phyloP scores from a whole-genome alignment of 2,888 invertebrate genomes.

The Caenorhabditis angaria region DNA sequence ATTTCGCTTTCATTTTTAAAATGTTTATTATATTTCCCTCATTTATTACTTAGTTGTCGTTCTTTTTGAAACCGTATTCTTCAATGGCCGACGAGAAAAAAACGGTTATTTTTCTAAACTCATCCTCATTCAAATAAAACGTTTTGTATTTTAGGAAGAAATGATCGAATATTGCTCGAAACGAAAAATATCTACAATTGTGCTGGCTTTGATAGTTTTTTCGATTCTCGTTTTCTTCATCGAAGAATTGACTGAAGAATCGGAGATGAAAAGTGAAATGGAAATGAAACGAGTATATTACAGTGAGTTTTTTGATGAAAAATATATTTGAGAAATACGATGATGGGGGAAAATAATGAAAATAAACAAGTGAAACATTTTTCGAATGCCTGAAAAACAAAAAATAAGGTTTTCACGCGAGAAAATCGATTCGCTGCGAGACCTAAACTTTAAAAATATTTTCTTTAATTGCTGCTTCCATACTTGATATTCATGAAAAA shows the following conservation, averaged over 20 bases:
- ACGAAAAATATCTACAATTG: conserved; percentile 46
- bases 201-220: conserved; percentile 50
- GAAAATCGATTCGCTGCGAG: too few species aligned
- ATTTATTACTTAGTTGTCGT: not conserved
- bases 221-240: conserved; percentile 53
- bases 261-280: conserved; percentile 42
- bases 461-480: too few species aligned
- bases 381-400: too few species aligned
- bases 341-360: too few species aligned
- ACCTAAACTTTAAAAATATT: too few species aligned
- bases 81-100: not conserved
- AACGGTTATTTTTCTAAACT: not conserved
- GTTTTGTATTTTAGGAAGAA: not conserved
- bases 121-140: not conserved
- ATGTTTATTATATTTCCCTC: not conserved
- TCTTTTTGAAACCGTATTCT: not conserved
- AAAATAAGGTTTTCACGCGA: too few species aligned
- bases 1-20: not conserved
- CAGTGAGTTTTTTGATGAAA: conserved; percentile 25
- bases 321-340: too few species aligned
- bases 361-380: too few species aligned
- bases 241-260: conserved; percentile 53
- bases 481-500: too few species aligned
- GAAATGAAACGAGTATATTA: conserved; percentile 32
- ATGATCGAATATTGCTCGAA: conserved; percentile 41